Percentiles rank a stretch among this genome's conserved stretches.
Evolutionary conservation across 2,797 vertebrate species (phyloP).

Genomic region (Clarias laeviceps): DNA sequence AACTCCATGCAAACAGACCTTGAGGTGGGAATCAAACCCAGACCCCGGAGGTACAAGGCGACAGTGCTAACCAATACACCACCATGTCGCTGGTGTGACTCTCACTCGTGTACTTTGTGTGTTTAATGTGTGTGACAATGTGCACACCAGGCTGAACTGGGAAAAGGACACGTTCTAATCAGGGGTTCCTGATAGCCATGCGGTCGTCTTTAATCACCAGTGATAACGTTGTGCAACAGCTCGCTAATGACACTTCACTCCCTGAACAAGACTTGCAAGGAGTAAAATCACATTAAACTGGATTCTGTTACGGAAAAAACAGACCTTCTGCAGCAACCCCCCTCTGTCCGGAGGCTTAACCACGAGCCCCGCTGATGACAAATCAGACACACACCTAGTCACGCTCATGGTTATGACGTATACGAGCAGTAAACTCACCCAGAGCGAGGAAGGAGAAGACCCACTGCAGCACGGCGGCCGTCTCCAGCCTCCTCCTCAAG

Average conservation of each 20-base stretch:
- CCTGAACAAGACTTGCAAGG: neutral
- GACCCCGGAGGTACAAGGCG: no score
- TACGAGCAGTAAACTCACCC: constrained; percentile 70
- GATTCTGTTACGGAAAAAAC: neutral
- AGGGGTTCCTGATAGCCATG: neutral
- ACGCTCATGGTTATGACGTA: neutral
- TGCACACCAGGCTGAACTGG: neutral
- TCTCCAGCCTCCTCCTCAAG: constrained; percentile 83
- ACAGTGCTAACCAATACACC: no score
- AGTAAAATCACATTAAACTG: neutral
- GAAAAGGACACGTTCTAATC: neutral
- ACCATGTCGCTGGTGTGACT: no score
- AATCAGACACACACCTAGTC: neutral
- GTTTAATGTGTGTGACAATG: neutral
- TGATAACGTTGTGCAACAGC: no score
- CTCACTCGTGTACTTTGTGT: neutral
- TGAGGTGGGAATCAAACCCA: no score
- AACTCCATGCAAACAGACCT: no score
- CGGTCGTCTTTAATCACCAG: neutral
- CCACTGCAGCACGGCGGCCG: constrained; percentile 80
- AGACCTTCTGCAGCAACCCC: neutral
- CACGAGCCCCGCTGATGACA: no score
- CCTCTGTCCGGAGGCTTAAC: neutral
- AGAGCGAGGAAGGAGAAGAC: constrained; percentile 84
- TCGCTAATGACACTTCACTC: neutral